Evolutionary conservation across 2,888 invertebrate genomes (phyloP), one percentile per base, ranked within the genome.

Genomic region (Schrankia costaestrigalis): DNA sequence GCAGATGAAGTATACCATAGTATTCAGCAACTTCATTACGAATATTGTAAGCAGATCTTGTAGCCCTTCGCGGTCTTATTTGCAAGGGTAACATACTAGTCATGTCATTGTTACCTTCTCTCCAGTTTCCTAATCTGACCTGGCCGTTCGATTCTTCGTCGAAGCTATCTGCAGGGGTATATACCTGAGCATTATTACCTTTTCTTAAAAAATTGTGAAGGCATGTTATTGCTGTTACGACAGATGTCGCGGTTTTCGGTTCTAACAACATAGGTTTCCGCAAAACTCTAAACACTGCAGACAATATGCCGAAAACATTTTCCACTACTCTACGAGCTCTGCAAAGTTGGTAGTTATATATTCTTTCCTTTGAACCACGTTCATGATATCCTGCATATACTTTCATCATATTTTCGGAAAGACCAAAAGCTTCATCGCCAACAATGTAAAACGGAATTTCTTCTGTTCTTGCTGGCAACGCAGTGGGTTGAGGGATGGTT

Each of bases 1-100:
- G 45, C 46, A 41, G 38, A 43, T 22, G 30, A 49, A 46, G 35
- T 46, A 8, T 49, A 49, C 32, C 33, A 31, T 11, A 32, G 31
- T 42, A 46, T 43, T 47, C 41, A 41, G 41, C 45, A 38, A 42
- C 46, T 27, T 36, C 36, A 36, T 36, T 27, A 26, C 35, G 38
- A 39, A 49, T 33, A 41, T 44, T 46, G 35, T 46, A 37, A 40
- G 35, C 38, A 43, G 38, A 31, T 43, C 31, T 43, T 45, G 40
- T 37, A 40, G 42, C 35, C 38, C 40, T 41, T 42, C 40, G 37
- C 40, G 40, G 45, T 42, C 42, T 45, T 37, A 35, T 37, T 40
- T 45, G 21, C 41, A 42, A 22, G 22, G 30, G 25, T 30, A 31
- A 36, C 35, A 35, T 29, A 35, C 35, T 26, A 30, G 30, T 30